Evolutionary conservation across 2,797 vertebrate genomes (phyloP).

Genomic region (Danio tinwini): DNA sequence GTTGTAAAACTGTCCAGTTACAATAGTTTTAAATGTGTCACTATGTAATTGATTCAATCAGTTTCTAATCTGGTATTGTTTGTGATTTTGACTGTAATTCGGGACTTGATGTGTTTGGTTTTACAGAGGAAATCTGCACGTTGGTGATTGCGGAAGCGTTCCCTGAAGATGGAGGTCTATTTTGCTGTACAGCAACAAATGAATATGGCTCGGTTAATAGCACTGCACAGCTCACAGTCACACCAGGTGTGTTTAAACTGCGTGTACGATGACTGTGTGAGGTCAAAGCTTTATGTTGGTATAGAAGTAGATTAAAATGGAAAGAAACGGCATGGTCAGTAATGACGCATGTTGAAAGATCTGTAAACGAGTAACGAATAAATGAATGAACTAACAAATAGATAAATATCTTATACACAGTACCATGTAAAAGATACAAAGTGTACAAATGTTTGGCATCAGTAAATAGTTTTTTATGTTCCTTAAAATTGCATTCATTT

Average conservation of each 20-base stretch:
- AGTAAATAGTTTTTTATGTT: not conserved
- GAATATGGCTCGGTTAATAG: constrained; percentile 84
- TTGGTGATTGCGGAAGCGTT: constrained; percentile 96
- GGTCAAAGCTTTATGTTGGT: not conserved
- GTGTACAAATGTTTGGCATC: not conserved
- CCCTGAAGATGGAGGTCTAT: constrained; percentile 92
- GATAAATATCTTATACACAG: not conserved
- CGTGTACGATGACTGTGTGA: not conserved
- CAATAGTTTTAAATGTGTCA: not conserved
- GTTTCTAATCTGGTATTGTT: not conserved
- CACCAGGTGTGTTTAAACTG: constrained; percentile 69
- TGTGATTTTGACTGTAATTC: constrained; percentile 3
- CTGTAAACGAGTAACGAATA: not conserved
- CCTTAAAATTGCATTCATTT: not conserved
- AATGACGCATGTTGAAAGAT: not conserved
- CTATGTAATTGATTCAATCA: not conserved
- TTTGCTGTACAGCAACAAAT: constrained; percentile 90
- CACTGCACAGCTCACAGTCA: constrained; percentile 84
- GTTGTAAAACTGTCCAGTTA: not conserved
- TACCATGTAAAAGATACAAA: too few species aligned
- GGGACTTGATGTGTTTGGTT: constrained; percentile 9
- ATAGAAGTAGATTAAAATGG: not conserved
- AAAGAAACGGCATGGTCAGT: not conserved
- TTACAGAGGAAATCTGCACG: constrained; percentile 95
- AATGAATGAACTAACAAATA: too few species aligned